These are phyloP conservation scores for Lycia hirtaria DNA, from an alignment of 2,888 invertebrate genomes.

Conservation along the genomic window DNA sequence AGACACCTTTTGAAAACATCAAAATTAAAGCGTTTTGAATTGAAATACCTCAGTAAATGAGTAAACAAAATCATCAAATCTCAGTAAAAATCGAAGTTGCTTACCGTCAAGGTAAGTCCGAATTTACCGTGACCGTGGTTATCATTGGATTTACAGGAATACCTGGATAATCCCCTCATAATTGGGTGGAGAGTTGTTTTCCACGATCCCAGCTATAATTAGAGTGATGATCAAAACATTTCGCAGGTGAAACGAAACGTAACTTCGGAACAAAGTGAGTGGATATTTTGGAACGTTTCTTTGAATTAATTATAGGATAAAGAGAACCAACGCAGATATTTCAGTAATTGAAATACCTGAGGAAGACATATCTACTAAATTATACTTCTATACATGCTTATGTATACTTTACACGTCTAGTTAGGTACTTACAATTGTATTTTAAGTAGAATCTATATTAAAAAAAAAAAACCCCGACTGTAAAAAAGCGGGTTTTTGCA, in stretches of 20 bases:
- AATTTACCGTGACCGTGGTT: slow-evolving; percentile 41
- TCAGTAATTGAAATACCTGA: no score
- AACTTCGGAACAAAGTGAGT: slow-evolving; percentile 10
- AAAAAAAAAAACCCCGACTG: no score
- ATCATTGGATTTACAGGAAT: slow-evolving; percentile 38
- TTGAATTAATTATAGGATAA: slow-evolving; percentile 1
- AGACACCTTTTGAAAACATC: no score
- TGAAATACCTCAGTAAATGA: background rate
- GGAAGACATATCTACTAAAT: no score
- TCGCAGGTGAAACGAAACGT: slow-evolving; percentile 15
- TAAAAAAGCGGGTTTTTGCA: no score
- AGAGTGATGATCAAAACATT: slow-evolving; percentile 33
- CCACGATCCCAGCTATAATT: slow-evolving; percentile 15
- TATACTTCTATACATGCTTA: no score
- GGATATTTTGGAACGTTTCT: background rate
- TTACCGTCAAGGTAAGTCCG: slow-evolving; percentile 37
- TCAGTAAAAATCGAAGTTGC: slow-evolving; percentile 22
- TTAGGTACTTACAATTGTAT: no score
- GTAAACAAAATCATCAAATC: slow-evolving; percentile 9
- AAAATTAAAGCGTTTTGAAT: no score
- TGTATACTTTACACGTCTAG: no score
- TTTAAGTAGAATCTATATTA: no score
- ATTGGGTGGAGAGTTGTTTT: slow-evolving; percentile 31
- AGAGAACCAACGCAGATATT: background rate
- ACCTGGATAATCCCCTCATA: slow-evolving; percentile 33